Evolutionary conservation across 2,888 invertebrate species (phyloP), one percentile per base, ranked within the genome.

Genomic region (Chorisops tibialis): DNA sequence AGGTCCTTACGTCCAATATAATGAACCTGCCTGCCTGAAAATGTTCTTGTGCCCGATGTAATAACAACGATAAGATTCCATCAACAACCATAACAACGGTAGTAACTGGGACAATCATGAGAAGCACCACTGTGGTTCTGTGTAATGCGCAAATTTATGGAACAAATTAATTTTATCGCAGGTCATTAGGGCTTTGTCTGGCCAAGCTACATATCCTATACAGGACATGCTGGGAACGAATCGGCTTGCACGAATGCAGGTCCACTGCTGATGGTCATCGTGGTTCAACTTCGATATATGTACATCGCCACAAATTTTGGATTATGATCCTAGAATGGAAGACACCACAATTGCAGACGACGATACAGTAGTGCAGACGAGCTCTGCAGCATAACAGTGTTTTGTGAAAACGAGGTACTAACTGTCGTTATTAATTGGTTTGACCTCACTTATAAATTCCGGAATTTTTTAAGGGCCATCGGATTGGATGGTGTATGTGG

Each of bases 141-240:
- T 54, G 41, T 54, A 56, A 56, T 56, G 56, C 43, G 56, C 43
- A 43, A 56, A 56, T 56, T 56, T 56, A 56, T 56, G 45, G 45
- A 45, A 14, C 56, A 56, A 56, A 56, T 56, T 56, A 56, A 56
- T 56, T 56, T 56, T 56, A 45, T 56, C 56, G 56, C 56, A 56
- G 56, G 56, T 56, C 56, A 56, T 56, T 56, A 56, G 56, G 43
- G 56, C 56, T 43, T 56, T 56, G 56, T 56, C 56, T 56, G 56
- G 39, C 4, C 45, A 6, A 30, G 45, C 30, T 56, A 5, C 35
- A 14, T 48, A 6, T n/a, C 12, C 12, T 48, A 9, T 11, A 4
- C 24, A 4, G 9, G 24, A 22, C 21, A 11, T 12, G 6, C 4
- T n/a, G n/a, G 22, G 9, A 35, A 21, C 47, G n/a, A 19, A 16